phyloP scores from a whole-genome alignment of 1,140 invertebrate genomes.

The Temnothorax curvispinosus region DNA sequence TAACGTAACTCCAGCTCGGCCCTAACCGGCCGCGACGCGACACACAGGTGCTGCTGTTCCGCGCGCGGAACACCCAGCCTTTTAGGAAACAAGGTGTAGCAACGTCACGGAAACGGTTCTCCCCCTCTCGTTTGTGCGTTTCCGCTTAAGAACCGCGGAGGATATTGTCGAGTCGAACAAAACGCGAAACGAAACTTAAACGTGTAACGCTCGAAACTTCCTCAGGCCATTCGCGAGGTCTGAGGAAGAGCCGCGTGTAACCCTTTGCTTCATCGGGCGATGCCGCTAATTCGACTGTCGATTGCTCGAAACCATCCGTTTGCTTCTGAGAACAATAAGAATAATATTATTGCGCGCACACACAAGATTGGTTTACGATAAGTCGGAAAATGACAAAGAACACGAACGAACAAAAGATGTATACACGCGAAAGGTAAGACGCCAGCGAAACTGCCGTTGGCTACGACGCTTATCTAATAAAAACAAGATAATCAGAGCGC shows the following conservation, averaged over 20 bases:
- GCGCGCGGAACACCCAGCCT: conserved; percentile 15
- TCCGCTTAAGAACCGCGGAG: conserved; percentile 16
- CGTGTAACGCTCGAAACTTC: neutral
- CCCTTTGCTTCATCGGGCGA: neutral
- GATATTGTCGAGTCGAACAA: neutral
- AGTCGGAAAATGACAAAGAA: neutral
- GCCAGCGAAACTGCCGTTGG: neutral
- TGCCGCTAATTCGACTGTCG: neutral
- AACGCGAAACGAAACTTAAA: neutral
- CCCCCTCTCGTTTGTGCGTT: neutral
- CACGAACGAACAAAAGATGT: neutral
- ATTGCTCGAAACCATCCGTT: neutral
- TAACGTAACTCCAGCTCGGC: neutral
- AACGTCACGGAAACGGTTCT: conserved; percentile 27
- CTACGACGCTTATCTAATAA: neutral
- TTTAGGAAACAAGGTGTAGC: conserved; percentile 38
- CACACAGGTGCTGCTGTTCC: conserved; percentile 40
- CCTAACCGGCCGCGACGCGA: neutral
- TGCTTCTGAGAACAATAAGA: neutral
- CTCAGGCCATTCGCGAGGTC: neutral
- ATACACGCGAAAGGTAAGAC: neutral
- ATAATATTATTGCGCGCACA: neutral
- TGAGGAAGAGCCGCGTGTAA: too few species aligned
- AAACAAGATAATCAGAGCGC: neutral
- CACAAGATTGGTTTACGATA: neutral